phyloP scores from a whole-genome alignment of 2,888 invertebrate genomes.

The Steinernema carpocapsae region DNA sequence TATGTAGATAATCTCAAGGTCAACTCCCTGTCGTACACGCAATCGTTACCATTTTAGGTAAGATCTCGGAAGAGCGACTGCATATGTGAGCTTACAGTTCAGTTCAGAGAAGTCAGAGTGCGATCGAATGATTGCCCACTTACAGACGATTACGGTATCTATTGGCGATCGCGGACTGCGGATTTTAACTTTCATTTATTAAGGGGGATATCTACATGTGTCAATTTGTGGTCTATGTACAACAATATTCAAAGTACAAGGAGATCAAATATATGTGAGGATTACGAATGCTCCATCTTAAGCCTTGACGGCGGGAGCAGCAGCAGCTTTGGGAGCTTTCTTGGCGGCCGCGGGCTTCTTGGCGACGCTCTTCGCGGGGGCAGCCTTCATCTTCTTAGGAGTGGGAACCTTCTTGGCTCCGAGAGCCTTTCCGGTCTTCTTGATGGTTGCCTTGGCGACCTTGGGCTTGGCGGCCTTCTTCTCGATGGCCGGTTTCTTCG shows the following conservation, averaged over 20 bases:
- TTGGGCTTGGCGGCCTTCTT: no score
- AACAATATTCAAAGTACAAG: neutral
- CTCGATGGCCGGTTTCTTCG: conserved; percentile 1
- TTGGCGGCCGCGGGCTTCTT: neutral
- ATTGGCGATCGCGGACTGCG: no score
- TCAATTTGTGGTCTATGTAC: neutral
- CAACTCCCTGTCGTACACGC: no score
- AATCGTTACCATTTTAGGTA: no score
- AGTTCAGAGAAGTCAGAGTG: no score
- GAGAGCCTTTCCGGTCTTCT: neutral
- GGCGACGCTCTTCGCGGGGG: neutral
- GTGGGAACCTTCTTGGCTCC: neutral
- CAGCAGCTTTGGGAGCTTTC: neutral
- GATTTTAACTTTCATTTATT: no score
- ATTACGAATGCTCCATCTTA: no score
- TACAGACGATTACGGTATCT: no score
- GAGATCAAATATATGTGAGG: neutral
- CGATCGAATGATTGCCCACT: no score
- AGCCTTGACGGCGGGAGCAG: neutral
- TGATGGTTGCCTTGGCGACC: neutral
- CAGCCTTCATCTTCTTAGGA: neutral
- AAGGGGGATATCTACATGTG: neutral
- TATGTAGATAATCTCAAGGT: neutral
- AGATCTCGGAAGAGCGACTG: no score
- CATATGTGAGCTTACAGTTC: no score